These are phyloP conservation scores for Aplochiton taeniatus DNA, from an alignment of 2,797 vertebrate species.

Conservation along the genomic window DNA sequence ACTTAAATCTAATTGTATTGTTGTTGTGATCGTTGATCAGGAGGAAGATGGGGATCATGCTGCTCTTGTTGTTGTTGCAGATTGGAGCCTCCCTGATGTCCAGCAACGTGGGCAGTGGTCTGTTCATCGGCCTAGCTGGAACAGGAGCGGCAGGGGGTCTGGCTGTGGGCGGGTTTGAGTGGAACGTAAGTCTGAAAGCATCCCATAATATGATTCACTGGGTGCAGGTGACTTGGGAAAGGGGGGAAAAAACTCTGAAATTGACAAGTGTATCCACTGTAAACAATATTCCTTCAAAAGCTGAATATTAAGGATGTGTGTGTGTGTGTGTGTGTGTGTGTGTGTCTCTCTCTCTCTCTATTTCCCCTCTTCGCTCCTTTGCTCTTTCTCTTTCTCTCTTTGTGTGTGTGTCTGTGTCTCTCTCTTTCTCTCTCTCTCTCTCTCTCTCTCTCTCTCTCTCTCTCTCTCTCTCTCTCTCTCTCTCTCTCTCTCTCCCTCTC, in stretches of 20 bases:
- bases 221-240: neutral
- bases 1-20: no score
- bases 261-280: no score
- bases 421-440: neutral
- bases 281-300: neutral
- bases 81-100: slow-evolving; percentile 97
- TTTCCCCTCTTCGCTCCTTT: neutral
- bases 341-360: neutral
- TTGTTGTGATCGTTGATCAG: neutral
- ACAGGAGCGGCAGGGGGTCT: slow-evolving; percentile 91
- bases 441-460: no score
- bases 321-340: neutral
- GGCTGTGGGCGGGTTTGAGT: slow-evolving; percentile 93
- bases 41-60: slow-evolving; percentile 4
- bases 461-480: neutral
- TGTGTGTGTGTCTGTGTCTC: neutral
- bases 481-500: neutral
- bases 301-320: no score
- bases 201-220: neutral
- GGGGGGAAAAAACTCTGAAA: no score
- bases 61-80: slow-evolving; percentile 65
- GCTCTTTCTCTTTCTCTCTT: neutral
- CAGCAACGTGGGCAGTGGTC: slow-evolving; percentile 92
- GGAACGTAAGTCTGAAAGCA: slow-evolving; percentile 81
- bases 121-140: slow-evolving; percentile 90